Conservation (phyloP, 2,797 vertebrate species). For the Pygocentrus nattereri region DNA sequence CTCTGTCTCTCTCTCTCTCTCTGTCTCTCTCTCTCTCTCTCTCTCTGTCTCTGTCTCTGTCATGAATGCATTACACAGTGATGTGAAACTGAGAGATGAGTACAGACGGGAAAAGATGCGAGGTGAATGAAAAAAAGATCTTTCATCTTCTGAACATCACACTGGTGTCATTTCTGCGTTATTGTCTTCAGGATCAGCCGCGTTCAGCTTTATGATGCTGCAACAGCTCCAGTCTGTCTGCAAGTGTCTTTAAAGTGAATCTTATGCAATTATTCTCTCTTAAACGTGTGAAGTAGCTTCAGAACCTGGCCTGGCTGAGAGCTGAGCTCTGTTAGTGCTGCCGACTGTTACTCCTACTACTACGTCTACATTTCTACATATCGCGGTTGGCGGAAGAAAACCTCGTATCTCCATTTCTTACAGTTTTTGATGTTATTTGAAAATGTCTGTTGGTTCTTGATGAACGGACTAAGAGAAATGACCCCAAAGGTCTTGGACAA, state of each 20-base stretch:
- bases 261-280: no score
- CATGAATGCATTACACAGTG: not conserved
- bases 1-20: not conserved
- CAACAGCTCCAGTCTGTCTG: not conserved
- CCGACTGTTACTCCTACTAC: no score
- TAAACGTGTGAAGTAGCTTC: not conserved
- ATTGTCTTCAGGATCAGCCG: not conserved
- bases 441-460: no score
- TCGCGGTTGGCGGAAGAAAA: no score
- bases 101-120: not conserved
- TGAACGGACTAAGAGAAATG: no score
- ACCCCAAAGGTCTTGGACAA: no score
- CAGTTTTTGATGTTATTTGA: no score
- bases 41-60: not conserved
- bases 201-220: not conserved
- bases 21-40: not conserved
- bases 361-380: no score
- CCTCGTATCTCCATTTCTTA: no score
- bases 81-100: not conserved
- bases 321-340: no score
- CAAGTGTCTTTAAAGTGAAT: not conserved
- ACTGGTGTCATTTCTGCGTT: not conserved
- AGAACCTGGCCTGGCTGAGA: no score
- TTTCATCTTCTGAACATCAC: not conserved
- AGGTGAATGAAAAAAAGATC: not conserved